These are phyloP conservation scores for Drosophila longiperda DNA, from an alignment of 2,888 invertebrate species.

Conservation along the genomic window DNA sequence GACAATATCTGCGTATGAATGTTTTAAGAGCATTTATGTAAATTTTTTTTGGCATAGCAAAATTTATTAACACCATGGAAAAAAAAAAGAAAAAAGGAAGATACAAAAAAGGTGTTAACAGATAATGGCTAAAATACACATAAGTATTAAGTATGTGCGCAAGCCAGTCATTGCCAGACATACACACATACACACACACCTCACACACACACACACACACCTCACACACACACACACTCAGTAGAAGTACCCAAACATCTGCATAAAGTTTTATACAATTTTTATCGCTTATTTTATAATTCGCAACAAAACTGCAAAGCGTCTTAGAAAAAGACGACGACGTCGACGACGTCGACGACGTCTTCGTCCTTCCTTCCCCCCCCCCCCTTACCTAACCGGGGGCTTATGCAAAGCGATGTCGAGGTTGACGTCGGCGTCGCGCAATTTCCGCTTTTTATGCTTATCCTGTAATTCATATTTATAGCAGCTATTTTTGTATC, in stretches of 20 bases:
- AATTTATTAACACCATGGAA: constrained; percentile 66
- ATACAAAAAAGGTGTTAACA: constrained; percentile 73
- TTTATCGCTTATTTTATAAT: constrained; percentile 81
- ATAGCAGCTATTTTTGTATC: constrained; percentile 77
- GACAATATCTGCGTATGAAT: constrained; percentile 49
- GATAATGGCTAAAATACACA: constrained; percentile 74
- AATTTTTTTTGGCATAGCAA: constrained; percentile 45
- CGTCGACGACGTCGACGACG: constrained; percentile 18
- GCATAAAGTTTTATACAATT: constrained; percentile 78
- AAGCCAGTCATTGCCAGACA: constrained; percentile 4
- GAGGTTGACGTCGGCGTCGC: constrained; percentile 58
- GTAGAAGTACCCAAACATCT: constrained; percentile 47
- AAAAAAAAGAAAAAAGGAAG: background rate
- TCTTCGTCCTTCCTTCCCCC: background rate
- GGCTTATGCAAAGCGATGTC: constrained; percentile 71
- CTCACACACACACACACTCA: background rate
- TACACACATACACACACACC: constrained; percentile 18
- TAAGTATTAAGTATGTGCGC: constrained; percentile 46
- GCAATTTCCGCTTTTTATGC: constrained; percentile 84
- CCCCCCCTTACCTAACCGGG: constrained; percentile 14
- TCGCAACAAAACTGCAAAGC: constrained; percentile 76
- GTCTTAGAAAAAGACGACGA: constrained; percentile 54
- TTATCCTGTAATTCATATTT: constrained; percentile 84
- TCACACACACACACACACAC: constrained; percentile 33
- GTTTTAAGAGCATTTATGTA: constrained; percentile 65